phyloP scores from a whole-genome alignment of 2,888 invertebrate genomes.

The Cetonia aurata region DNA sequence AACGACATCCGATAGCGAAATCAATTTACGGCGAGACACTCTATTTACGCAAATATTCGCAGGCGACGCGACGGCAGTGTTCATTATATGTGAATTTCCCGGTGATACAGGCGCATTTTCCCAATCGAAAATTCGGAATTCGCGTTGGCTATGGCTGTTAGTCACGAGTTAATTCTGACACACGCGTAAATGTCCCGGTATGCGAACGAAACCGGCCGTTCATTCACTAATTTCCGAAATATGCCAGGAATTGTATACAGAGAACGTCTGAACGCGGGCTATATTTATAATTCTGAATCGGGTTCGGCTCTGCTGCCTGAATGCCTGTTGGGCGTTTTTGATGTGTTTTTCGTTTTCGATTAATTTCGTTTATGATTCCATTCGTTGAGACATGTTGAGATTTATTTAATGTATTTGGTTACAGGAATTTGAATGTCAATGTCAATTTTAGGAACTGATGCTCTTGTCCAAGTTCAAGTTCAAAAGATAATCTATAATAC shows the following conservation, averaged over 20 bases:
- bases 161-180: not conserved
- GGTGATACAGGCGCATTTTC: slow-evolving; percentile 4
- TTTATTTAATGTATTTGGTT: too few relatives aligned
- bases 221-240: slow-evolving; percentile 10
- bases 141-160: slow-evolving; percentile 8
- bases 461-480: too few relatives aligned
- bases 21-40: too few relatives aligned
- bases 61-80: not conserved
- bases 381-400: too few relatives aligned
- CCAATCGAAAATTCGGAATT: not conserved
- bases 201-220: not conserved
- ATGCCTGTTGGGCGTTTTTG: too few relatives aligned
- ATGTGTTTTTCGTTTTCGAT: too few relatives aligned
- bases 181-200: slow-evolving; percentile 2
- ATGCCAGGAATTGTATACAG: not conserved
- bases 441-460: too few relatives aligned
- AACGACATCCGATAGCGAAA: too few relatives aligned
- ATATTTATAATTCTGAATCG: not conserved
- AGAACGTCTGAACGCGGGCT: not conserved
- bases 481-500: too few relatives aligned
- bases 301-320: not conserved
- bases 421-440: too few relatives aligned
- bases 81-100: not conserved
- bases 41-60: not conserved
- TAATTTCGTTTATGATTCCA: too few relatives aligned